Evolutionary conservation across 2,888 invertebrate species (phyloP).

Genomic region (Drosophila ezoana): DNA sequence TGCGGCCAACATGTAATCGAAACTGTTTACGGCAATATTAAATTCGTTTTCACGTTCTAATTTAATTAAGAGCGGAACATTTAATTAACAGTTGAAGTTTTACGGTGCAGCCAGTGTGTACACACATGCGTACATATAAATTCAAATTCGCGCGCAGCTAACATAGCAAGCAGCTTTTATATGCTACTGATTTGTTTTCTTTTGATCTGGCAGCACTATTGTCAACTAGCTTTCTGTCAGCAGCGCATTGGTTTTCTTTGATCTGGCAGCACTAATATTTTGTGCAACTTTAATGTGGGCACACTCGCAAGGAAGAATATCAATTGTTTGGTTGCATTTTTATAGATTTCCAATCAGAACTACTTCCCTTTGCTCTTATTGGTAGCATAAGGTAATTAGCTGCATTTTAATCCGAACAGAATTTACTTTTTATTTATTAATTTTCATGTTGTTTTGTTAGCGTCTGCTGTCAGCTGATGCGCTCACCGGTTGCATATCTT

Average conservation of each 20-base stretch:
- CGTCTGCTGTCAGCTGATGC: conserved; percentile 27
- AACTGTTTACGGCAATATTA: background rate
- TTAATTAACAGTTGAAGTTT: conserved; percentile 32
- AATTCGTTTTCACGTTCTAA: conserved; percentile 12
- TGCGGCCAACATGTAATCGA: background rate
- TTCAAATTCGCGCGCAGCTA: background rate
- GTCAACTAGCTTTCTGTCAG: background rate
- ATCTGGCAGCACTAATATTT: conserved; percentile 22
- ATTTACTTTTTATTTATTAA: too few species aligned
- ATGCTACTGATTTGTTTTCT: background rate
- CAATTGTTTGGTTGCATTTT: background rate
- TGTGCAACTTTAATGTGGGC: too few species aligned
- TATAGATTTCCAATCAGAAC: background rate
- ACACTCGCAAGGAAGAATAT: too few species aligned
- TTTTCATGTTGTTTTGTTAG: background rate
- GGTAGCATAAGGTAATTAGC: too few species aligned
- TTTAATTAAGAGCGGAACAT: conserved; percentile 29
- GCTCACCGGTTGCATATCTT: conserved; percentile 32
- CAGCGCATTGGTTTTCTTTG: background rate
- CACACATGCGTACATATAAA: background rate
- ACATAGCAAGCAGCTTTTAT: conserved; percentile 26
- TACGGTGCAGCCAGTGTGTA: conserved; percentile 9
- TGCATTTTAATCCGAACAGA: too few species aligned
- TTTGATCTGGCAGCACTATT: background rate
- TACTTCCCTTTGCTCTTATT: background rate